phyloP scores from a whole-genome alignment of 1,140 invertebrate species.

The Leptopilina clavipes region DNA sequence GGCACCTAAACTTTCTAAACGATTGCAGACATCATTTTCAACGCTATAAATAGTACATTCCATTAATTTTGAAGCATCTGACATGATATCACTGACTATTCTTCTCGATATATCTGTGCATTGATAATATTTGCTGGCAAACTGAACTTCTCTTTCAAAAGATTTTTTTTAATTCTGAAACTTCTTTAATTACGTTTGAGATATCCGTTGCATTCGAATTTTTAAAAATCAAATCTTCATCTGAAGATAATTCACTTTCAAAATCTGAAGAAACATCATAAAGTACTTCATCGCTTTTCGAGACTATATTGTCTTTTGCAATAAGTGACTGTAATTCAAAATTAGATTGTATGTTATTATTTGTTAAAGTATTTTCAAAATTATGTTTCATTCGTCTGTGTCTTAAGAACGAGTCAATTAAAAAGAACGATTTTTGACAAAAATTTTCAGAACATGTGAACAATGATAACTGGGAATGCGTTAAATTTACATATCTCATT shows the following conservation, averaged over 20 bases:
- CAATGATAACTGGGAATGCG: background rate
- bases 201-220: background rate
- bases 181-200: background rate
- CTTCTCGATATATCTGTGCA: slow-evolving; percentile 24
- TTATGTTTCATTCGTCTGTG: background rate
- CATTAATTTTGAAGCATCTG: slow-evolving; percentile 20
- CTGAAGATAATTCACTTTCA: background rate
- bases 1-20: background rate
- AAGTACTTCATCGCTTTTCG: background rate
- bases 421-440: background rate
- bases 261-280: background rate
- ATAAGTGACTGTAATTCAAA: background rate
- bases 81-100: slow-evolving; percentile 9
- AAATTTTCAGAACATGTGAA: background rate
- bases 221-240: background rate
- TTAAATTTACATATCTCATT: slow-evolving; percentile 14
- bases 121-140: slow-evolving; percentile 28
- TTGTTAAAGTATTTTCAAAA: no score
- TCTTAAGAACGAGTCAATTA: background rate
- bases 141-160: background rate
- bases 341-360: background rate
- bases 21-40: background rate
- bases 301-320: background rate
- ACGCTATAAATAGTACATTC: background rate
- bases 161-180: background rate